Base-by-base conservation (phyloP, 1,140 invertebrate genomes). In the Wasmannia auropunctata region DNA sequence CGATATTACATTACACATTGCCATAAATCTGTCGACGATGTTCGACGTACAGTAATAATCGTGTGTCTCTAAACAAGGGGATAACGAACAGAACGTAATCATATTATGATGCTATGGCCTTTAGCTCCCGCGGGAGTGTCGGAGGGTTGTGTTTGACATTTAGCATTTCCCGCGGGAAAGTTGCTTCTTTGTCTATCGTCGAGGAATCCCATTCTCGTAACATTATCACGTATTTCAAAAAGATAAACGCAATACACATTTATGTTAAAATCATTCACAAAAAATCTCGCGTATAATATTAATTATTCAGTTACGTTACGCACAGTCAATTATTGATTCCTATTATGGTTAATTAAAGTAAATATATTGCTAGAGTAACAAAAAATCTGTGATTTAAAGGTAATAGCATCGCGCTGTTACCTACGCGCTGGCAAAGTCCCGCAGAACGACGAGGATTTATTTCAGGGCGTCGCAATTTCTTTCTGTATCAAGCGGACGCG, bases 401-500 rank as follows among this genome's bases (percentile, higher is more conserved):
- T 28, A 49, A 77, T 40, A 76, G 5, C 69, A 28, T 76, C 14
- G 11, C 37, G 8, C 28, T 58, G 72, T 75, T 28, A n/a, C n/a
- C n/a, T n/a, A 72, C 43, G 56, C 25, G 22, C 34, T 16, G 58
- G 22, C 31, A 54, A 81, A 65, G 25, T 51, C 11, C 22, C 70
- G 31, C 34, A 34, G 25, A 63, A 25, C 81, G 40, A 79, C 67
- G 28, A 80, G 93, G 92, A 95, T 93, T 89, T 94, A 94, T 94
- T 90, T 91, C 87, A 77, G 76, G 79, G 86, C 80, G 87, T 92
- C 87, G 91, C 91, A 93, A 95, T 95, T 95, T 95, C 94, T 95
- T 95, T 95, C 94, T 95, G 93, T 94, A 94, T 95, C 93, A 94
- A 94, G 92, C 92, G 91, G 90, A 94, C 92, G 91, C 93, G 92